Percentiles rank a stretch among this genome's conserved stretches.
These are phyloP conservation scores for Bolborhynchus lineola DNA, from an alignment of 2,113 vertebrate species.

Conservation along the genomic window DNA sequence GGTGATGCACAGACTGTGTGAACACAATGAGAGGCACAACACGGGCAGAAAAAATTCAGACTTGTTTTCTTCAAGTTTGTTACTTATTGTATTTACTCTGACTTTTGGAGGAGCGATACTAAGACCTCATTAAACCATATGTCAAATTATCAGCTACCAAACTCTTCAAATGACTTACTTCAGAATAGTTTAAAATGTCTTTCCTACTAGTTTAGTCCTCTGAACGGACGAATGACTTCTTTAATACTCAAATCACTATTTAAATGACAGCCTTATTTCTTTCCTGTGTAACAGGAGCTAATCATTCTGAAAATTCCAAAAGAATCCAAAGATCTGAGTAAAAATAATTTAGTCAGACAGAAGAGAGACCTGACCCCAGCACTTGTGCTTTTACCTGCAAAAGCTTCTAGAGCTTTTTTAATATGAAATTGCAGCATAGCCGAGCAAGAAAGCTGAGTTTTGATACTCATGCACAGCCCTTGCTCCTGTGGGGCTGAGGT, in stretches of 20 bases:
- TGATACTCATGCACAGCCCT: neutral
- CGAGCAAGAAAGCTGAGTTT: neutral
- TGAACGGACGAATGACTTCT: neutral
- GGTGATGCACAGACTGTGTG: neutral
- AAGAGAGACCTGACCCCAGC: neutral
- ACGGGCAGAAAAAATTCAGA: neutral
- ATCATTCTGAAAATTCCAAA: neutral
- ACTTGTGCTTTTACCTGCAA: neutral
- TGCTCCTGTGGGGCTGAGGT: fast-evolving
- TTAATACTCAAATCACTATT: neutral
- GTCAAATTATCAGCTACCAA: neutral
- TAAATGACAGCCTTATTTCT: neutral
- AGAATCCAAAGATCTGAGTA: neutral
- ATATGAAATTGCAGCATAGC: neutral
- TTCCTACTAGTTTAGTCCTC: neutral
- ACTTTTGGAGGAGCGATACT: neutral
- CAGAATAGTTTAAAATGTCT: neutral
- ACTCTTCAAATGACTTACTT: neutral
- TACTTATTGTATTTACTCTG: neutral
- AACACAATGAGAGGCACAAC: neutral
- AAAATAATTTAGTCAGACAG: neutral
- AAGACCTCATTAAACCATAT: neutral
- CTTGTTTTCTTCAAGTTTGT: neutral
- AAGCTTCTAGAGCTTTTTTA: neutral
- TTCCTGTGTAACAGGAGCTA: neutral